phyloP scores from a whole-genome alignment of 2,797 vertebrate species.

The Morelia viridis region DNA sequence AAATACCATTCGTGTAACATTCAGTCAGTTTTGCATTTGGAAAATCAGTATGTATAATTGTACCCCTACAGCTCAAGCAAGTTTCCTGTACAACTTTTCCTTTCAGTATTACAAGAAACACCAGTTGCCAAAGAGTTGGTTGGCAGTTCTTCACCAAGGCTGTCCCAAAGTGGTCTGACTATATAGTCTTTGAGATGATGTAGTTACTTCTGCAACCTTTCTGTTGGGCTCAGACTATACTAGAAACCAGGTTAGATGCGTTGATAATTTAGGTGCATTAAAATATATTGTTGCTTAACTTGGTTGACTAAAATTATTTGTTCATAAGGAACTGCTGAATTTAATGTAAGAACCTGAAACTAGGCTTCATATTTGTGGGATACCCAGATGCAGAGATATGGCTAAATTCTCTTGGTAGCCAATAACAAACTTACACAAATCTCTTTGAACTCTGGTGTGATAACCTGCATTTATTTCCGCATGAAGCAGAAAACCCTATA shows the following conservation, averaged over 20 bases:
- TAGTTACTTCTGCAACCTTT: neutral
- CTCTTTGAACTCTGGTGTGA: neutral
- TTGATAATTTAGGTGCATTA: neutral
- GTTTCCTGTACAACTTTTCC: neutral
- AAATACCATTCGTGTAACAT: neutral
- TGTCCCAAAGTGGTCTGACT: neutral
- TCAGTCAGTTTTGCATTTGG: neutral
- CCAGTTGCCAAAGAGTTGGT: neutral
- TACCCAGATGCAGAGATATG: neutral
- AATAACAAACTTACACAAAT: neutral
- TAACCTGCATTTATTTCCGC: conserved; percentile 27
- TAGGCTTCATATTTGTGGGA: neutral
- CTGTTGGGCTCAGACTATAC: neutral
- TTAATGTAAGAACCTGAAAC: neutral
- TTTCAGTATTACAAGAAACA: neutral
- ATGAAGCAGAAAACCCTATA: neutral
- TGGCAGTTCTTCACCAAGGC: too few relatives aligned
- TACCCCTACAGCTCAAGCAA: neutral
- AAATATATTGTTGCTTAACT: neutral
- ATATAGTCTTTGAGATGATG: neutral
- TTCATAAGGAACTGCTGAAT: neutral
- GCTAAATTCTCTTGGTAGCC: neutral
- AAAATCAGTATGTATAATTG: neutral
- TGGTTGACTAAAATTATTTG: neutral
- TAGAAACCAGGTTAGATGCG: neutral